Percentiles rank a stretch among this genome's conserved stretches.
These are phyloP conservation scores for Rosalia funebris DNA, from an alignment of 2,888 invertebrate genomes.

Conservation along the genomic window DNA sequence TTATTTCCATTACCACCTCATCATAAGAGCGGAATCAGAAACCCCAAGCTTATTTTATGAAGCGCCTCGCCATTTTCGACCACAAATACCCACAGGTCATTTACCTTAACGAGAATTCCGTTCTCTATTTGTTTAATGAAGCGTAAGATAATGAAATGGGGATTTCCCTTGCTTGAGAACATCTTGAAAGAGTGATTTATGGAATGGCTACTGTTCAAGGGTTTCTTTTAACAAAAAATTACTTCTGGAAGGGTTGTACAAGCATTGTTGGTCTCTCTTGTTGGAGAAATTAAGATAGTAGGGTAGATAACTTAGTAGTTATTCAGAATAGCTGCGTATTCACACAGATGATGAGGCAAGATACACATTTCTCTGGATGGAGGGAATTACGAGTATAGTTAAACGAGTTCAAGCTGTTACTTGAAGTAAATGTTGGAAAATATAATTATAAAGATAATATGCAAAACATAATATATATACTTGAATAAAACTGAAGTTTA, in stretches of 20 bases:
- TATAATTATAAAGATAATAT: too few species aligned
- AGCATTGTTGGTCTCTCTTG: not conserved
- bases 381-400: too few species aligned
- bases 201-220: not conserved
- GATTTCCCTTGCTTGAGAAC: not conserved
- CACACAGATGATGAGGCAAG: too few species aligned
- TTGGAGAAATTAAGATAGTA: not conserved
- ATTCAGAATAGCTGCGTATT: too few species aligned
- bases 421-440: too few species aligned
- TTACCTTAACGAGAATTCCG: not conserved
- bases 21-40: too few species aligned
- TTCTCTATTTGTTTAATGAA: not conserved
- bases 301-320: not conserved
- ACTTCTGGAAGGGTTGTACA: not conserved
- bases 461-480: too few species aligned
- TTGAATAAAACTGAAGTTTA: too few species aligned
- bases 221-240: not conserved
- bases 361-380: too few species aligned
- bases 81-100: not conserved
- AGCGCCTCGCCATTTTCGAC: not conserved
- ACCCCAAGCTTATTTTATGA: too few species aligned
- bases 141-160: not conserved
- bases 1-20: too few species aligned
- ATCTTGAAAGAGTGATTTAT: not conserved
- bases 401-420: too few species aligned